Conservation (phyloP, 2,113 vertebrate species). For the Uria lomvia region DNA sequence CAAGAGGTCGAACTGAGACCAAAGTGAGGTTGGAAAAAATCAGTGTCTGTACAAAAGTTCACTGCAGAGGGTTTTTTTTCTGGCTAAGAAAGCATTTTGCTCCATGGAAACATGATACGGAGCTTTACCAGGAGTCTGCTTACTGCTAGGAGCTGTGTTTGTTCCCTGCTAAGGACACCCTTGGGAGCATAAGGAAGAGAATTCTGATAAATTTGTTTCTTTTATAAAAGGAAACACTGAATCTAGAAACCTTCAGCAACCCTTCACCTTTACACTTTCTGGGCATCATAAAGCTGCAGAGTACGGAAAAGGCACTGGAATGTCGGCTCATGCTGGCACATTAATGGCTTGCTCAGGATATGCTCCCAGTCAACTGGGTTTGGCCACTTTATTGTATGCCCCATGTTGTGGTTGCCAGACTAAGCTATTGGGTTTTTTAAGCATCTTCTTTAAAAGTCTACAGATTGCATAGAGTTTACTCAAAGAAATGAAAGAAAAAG, state of each 20-base stretch:
- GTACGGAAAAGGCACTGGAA: neutral
- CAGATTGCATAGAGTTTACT: neutral
- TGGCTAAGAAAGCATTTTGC: constrained; percentile 51
- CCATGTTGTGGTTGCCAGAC: neutral
- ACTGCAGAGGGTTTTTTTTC: neutral
- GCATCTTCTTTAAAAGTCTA: neutral
- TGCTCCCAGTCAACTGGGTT: neutral
- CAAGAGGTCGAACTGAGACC: neutral
- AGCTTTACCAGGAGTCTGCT: constrained; percentile 31
- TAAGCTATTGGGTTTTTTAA: neutral
- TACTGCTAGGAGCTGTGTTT: constrained; percentile 20
- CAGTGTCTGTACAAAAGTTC: neutral
- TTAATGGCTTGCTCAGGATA: neutral
- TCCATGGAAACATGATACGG: constrained; percentile 5
- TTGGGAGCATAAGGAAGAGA: neutral
- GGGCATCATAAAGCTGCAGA: neutral
- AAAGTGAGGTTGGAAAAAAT: constrained; percentile 6
- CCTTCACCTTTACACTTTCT: neutral
- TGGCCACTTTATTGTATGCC: neutral
- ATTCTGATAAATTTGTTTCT: neutral
- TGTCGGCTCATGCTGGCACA: neutral
- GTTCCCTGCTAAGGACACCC: neutral
- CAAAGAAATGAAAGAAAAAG: neutral
- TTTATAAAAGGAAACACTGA: neutral
- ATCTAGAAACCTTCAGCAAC: neutral